Base-by-base conservation (phyloP, 2,113 vertebrate genomes). In the Nettapus auritus region DNA sequence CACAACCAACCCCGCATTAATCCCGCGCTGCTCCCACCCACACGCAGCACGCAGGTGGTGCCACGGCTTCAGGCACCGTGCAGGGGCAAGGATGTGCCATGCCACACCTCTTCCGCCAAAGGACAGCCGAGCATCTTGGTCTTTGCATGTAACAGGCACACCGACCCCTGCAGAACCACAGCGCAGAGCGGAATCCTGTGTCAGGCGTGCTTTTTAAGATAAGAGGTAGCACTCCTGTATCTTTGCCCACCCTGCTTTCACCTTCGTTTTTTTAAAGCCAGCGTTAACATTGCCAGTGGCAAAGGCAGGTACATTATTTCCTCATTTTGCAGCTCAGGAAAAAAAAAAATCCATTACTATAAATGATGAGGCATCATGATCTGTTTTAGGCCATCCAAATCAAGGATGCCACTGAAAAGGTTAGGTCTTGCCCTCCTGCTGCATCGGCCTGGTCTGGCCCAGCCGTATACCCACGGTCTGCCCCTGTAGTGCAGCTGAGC, bases 1-100 rank as follows among this genome's bases (percentile, higher is more conserved):
- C 79, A 75, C 85, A 67, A 66, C 44, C 92, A 86, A 81, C 82
- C 79, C 85, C 60, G 59, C 79, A 85, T 87, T 79, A 94, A 82
- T 92, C 71, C 63, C 62, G 50, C 46, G 17, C 75, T 63, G 78
- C 52, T 91, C 64, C 86, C 75, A 67, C 89, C 44, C 87, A 70
- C 89, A 28, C 36, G 13, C 29, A 42, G 78, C 60, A 63, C 60
- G 63, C 62, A 28, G 66, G 89, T 66, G 87, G n/a, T 69, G 62
- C 88, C 69, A 33, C 1, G 15, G 55, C 95, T 89, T 82, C 88
- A 69, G 55, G 68, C 90, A 87, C 26, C 52, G n/a, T 0, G 1
- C 1, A 52, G 34, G 25, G 86, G 73, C 86, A n/a, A 21, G 60
- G 56, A 57, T 28, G 36, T 59, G 67, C 66, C 79, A 46, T n/a